phyloP scores from a whole-genome alignment of 1,140 invertebrate genomes.

The Dinoponera quadriceps region DNA sequence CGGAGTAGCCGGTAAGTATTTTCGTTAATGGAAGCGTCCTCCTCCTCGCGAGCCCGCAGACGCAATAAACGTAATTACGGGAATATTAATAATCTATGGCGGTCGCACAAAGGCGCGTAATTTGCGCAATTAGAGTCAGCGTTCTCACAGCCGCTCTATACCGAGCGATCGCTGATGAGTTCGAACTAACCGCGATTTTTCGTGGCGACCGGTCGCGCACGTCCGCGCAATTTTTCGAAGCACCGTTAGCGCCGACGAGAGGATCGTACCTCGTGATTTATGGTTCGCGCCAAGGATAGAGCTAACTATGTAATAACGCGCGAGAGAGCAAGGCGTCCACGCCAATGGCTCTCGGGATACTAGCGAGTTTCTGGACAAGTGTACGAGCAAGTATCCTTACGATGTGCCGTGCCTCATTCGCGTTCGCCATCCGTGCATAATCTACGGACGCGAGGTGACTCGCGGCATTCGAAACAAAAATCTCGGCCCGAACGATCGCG shows the following conservation, averaged over 20 bases:
- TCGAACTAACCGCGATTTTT: constrained; percentile 52
- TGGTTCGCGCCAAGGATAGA: constrained; percentile 42
- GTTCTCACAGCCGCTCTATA: constrained; percentile 21
- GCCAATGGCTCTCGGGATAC: constrained; percentile 64
- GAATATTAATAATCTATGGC: constrained; percentile 58
- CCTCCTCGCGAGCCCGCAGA: not conserved
- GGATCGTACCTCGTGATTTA: constrained; percentile 44
- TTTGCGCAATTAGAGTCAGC: constrained; percentile 56
- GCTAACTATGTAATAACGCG: constrained; percentile 49
- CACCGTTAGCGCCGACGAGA: constrained; percentile 50
- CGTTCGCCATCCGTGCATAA: constrained; percentile 65
- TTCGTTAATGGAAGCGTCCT: constrained; percentile 29
- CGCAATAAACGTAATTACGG: constrained; percentile 49
- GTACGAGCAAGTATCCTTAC: constrained; percentile 59
- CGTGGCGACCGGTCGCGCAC: constrained; percentile 45
- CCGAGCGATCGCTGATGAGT: constrained; percentile 43
- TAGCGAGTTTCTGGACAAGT: constrained; percentile 63
- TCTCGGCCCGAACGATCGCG: constrained; percentile 19
- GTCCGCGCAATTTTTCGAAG: constrained; percentile 52
- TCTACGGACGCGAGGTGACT: constrained; percentile 64
- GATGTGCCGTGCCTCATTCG: constrained; percentile 53
- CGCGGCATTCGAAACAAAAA: constrained; percentile 69
- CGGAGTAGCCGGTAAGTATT: constrained; percentile 15
- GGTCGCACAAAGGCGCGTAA: constrained; percentile 55
- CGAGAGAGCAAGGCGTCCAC: constrained; percentile 54